Percentiles rank a stretch among this genome's conserved stretches.
phyloP scores from a whole-genome alignment of 2,888 invertebrate genomes.

The Andricus curvator region DNA sequence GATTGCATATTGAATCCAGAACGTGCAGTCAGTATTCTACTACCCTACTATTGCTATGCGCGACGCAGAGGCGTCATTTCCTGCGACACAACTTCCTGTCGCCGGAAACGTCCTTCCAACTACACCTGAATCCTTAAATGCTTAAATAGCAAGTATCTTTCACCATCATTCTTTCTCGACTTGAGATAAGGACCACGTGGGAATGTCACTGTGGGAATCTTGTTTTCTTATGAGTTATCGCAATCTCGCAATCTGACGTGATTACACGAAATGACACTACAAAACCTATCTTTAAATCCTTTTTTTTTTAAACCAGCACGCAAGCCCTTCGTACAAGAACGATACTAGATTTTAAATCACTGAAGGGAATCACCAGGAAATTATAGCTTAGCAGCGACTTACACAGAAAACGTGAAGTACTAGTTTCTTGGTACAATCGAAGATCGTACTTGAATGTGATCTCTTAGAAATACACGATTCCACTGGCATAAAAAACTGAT shows the following conservation, averaged over 20 bases:
- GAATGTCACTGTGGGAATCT: background rate
- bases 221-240: background rate
- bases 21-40: conserved; percentile 53
- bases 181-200: conserved; percentile 23
- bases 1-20: conserved; percentile 3
- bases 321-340: conserved; percentile 7
- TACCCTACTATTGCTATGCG: conserved; percentile 70
- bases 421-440: background rate
- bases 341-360: conserved; percentile 23
- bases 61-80: conserved; percentile 71
- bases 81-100: conserved; percentile 71
- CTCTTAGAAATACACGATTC: too few species aligned
- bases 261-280: conserved; percentile 12
- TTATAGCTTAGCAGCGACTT: conserved; percentile 13
- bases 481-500: too few species aligned
- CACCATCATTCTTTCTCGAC: conserved; percentile 33
- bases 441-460: background rate
- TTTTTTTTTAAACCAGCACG: background rate
- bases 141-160: conserved; percentile 69
- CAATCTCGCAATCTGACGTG: background rate
- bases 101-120: conserved; percentile 75
- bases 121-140: conserved; percentile 73
- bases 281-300: conserved; percentile 24
- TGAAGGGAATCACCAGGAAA: conserved; percentile 17
- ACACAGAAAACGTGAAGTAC: background rate